Evolutionary conservation across 2,113 vertebrate species (phyloP).

Genomic region (Coptodon bakossiorum): DNA sequence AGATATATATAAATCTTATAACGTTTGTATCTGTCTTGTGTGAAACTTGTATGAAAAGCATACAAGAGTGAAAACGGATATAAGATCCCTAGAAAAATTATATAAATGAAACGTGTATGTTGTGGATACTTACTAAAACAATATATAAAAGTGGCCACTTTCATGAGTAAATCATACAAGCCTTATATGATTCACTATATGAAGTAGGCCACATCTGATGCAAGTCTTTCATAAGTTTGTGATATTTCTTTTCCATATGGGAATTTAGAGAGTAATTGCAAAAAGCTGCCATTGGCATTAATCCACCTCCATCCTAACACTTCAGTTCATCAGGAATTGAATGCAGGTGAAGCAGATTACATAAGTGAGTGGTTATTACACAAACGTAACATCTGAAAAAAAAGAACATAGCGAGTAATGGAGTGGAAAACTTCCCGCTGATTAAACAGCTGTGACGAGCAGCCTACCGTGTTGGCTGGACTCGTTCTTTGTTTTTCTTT

Average conservation of each 20-base stretch:
- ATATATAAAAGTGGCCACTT: neutral
- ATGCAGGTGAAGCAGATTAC: neutral
- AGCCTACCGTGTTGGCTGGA: neutral
- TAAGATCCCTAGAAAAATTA: fast-evolving
- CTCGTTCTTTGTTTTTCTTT: neutral
- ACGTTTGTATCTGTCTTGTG: neutral
- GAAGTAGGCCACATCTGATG: neutral
- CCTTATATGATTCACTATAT: fast-evolving
- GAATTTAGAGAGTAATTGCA: neutral
- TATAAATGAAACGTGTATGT: fast-evolving
- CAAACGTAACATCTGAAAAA: neutral
- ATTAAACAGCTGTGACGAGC: neutral
- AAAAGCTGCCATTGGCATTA: neutral
- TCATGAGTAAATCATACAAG: neutral
- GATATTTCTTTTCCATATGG: neutral
- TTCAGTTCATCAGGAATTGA: neutral
- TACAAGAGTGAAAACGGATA: neutral
- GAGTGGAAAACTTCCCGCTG: neutral
- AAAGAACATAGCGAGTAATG: neutral
- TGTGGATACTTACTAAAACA: neutral
- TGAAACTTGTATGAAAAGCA: too few relatives aligned
- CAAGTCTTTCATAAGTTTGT: neutral
- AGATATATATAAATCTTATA: fast-evolving
- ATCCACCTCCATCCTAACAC: neutral
- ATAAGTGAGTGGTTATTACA: neutral